These are phyloP conservation scores for Knipowitschia caucasica DNA, from an alignment of 2,797 vertebrate genomes.

Conservation along the genomic window DNA sequence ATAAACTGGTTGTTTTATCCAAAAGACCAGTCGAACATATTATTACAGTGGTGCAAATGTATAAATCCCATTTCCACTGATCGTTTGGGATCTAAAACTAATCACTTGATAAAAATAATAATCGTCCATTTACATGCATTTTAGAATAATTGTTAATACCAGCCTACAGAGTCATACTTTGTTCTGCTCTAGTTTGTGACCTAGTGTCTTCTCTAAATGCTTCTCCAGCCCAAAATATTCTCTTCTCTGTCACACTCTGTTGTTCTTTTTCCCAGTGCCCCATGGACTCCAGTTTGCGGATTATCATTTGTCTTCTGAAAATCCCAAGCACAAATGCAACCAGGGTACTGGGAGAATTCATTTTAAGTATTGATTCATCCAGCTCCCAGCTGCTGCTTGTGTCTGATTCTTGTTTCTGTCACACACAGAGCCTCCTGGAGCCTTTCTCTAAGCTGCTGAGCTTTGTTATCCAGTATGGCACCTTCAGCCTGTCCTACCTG, in stretches of 20 bases:
- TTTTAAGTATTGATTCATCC: constrained; percentile 3
- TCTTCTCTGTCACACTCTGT: not conserved
- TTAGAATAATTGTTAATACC: no score
- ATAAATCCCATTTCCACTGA: no score
- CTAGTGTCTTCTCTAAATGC: no score
- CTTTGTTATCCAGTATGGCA: constrained; percentile 96
- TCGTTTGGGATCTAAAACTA: no score
- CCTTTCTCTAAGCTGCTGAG: constrained; percentile 96
- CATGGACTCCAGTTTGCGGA: constrained; percentile 94
- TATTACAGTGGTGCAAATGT: no score
- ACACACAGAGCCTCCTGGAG: constrained; percentile 89
- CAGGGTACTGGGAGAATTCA: constrained; percentile 77
- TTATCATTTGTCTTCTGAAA: constrained; percentile 97
- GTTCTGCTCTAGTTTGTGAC: no score
- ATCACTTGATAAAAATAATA: no score
- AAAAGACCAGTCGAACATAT: no score
- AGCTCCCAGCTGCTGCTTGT: constrained; percentile 13
- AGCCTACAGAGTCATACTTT: no score
- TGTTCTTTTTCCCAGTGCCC: constrained; percentile 81
- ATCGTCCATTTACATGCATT: no score
- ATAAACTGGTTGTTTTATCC: no score
- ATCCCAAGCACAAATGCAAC: constrained; percentile 93
- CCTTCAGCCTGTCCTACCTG: constrained; percentile 92
- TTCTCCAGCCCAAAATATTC: constrained; percentile 3
- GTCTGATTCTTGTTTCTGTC: constrained; percentile 8